A percentile compares a stretch with the other conserved stretches of the same genome.
Conservation (phyloP, 1,140 invertebrate species). For the Arion vulgaris region DNA sequence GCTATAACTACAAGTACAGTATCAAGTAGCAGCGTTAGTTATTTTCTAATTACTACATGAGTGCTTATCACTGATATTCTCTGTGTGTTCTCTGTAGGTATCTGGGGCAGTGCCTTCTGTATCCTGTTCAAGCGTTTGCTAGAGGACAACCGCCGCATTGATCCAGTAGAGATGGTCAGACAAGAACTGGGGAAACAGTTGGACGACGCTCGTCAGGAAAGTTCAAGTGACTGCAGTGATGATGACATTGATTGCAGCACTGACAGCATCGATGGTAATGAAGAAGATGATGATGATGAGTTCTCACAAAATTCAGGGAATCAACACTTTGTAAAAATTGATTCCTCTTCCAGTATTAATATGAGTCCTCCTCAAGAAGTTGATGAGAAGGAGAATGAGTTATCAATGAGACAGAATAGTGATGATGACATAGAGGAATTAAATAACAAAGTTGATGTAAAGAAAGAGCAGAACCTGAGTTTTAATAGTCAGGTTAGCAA, state of each 20-base stretch:
- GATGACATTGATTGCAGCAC: conserved; percentile 49
- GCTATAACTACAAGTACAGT: too few relatives aligned
- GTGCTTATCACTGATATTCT: too few relatives aligned
- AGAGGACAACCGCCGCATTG: conserved; percentile 65
- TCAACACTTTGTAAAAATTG: background rate
- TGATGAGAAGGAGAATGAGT: background rate
- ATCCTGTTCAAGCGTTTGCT: conserved; percentile 74
- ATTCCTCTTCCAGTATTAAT: background rate
- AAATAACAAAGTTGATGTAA: background rate
- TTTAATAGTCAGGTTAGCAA: background rate
- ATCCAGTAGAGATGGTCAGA: conserved; percentile 72
- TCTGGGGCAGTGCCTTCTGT: conserved; percentile 76
- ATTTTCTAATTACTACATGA: too few relatives aligned
- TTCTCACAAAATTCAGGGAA: background rate
- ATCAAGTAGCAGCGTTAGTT: too few relatives aligned
- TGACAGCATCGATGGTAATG: conserved; percentile 1
- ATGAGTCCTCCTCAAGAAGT: background rate
- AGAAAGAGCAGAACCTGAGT: background rate
- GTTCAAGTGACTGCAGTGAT: conserved; percentile 50
- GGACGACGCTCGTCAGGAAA: conserved; percentile 54
- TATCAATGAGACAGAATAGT: background rate
- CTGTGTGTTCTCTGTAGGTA: conserved; percentile 56
- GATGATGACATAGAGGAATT: background rate
- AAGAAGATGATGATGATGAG: too few relatives aligned
- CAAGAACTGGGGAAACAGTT: conserved; percentile 64